Percentiles rank a stretch among this genome's conserved stretches.
phyloP scores from a whole-genome alignment of 2,113 vertebrate species.

The Campylomormyrus tamandua region DNA sequence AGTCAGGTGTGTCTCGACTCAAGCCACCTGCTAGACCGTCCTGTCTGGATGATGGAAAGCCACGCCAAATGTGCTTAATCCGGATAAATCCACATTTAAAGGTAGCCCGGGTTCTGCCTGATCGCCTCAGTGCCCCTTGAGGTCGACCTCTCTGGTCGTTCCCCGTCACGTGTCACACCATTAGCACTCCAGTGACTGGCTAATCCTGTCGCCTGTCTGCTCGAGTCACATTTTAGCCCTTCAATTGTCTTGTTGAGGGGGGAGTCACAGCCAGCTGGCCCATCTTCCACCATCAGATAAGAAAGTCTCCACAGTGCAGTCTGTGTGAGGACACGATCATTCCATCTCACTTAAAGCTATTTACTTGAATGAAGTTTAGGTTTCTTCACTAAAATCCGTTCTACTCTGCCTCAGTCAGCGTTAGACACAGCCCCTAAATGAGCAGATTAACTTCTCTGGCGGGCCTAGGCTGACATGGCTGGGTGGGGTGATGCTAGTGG shows the following conservation, averaged over 20 bases:
- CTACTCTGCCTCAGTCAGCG: neutral
- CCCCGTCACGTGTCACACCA: slow-evolving; percentile 34
- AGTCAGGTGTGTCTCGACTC: slow-evolving; percentile 8
- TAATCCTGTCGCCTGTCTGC: slow-evolving; percentile 56
- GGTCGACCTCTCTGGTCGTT: neutral
- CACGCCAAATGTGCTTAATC: slow-evolving; percentile 12
- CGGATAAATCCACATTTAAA: slow-evolving; percentile 26
- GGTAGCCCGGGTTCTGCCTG: slow-evolving; percentile 49
- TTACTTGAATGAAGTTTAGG: neutral
- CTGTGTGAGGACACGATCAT: neutral
- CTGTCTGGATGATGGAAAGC: neutral
- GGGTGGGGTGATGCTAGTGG: neutral
- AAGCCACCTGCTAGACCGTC: neutral
- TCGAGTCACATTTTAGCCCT: slow-evolving; percentile 52
- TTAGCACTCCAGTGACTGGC: slow-evolving; percentile 33
- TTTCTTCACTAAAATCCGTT: neutral
- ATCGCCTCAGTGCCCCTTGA: neutral
- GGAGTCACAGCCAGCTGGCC: neutral
- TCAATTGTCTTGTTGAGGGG: neutral
- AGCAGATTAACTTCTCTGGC: neutral
- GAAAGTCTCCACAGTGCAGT: neutral
- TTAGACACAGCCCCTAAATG: neutral
- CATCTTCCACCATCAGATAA: neutral
- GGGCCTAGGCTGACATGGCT: neutral
- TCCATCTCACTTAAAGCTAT: neutral